Evolutionary conservation across 2,797 vertebrate genomes (phyloP), one percentile per base, ranked within the genome.

Genomic region (Rhynchotus rufescens): DNA sequence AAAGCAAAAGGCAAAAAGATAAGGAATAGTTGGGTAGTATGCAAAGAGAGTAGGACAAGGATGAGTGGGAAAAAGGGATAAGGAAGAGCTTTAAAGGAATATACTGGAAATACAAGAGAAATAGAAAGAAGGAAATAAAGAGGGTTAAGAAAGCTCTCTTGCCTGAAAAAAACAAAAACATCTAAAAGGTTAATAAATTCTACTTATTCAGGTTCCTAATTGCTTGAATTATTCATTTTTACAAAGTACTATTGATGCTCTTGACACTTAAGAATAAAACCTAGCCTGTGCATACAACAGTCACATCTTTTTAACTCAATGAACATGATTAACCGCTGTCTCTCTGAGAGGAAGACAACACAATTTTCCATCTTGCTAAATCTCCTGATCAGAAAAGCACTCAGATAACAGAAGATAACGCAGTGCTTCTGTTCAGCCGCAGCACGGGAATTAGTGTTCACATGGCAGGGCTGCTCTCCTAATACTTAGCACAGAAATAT

Each of bases 141-240:
- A 36, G 9, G 36, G 36, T 7, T 52, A 73, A 59, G 16, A 52
- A 82, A 54, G 4, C 13, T 57, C 25, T 12, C 15, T 87, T 60
- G 1, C 8, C 65, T 83, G 19, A 30, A 62, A 71, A 75, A 16
- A 68, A 11, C 10, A 75, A 60, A 62, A 21, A 49, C 2, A 60
- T 45, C 9, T 21, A 72, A 66, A 75, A 68, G 23, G 30, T 83
- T 89, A 87, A 90, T 47, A 78, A 75, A 90, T 62, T 52, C 22
- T 79, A 25, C 64, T 85, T 94, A 68, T 81, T 73, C 51, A 57
- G 25, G 12, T 75, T 69, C 21, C 7, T 84, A 65, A 76, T 82
- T 65, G 32, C 10, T 68, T 88, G 32, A 82, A 90, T 78, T 90
- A 80, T 49, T 71, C 2, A 64, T 44, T 79, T 64, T 84, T 52